Conservation (phyloP, 2,797 vertebrate species). For the Australoheros facetus region DNA sequence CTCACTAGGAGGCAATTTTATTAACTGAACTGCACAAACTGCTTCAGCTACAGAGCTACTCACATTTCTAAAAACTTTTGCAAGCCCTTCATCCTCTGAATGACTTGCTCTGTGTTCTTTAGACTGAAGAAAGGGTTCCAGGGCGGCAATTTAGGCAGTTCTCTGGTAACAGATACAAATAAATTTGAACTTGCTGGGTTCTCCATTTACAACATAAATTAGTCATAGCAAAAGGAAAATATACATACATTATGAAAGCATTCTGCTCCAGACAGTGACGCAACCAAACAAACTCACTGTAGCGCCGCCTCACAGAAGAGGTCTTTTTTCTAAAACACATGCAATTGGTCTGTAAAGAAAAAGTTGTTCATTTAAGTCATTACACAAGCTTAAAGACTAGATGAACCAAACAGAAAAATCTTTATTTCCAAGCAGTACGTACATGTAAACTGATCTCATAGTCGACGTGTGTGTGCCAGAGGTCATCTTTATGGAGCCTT, state of each 20-base stretch:
- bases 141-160: constrained; percentile 91
- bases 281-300: constrained; percentile 95
- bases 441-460: constrained; percentile 94
- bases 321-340: constrained; percentile 95
- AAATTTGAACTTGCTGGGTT: neutral
- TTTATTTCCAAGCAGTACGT: constrained; percentile 65
- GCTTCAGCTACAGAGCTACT: constrained; percentile 55
- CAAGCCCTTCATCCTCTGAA: constrained; percentile 88
- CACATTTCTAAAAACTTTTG: constrained; percentile 91
- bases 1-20: neutral
- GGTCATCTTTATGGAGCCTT: constrained; percentile 84
- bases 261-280: constrained; percentile 90
- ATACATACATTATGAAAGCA: constrained; percentile 87
- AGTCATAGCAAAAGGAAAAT: neutral
- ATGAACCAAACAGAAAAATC: neutral
- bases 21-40: neutral
- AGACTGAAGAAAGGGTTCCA: constrained; percentile 92
- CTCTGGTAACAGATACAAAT: constrained; percentile 66
- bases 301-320: constrained; percentile 90
- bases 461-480: constrained; percentile 89
- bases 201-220: neutral
- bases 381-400: neutral
- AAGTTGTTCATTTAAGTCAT: neutral
- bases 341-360: constrained; percentile 88
- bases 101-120: constrained; percentile 86